phyloP scores from a whole-genome alignment of 2,797 vertebrate genomes.

The Enteromius afrohamiltoni region DNA sequence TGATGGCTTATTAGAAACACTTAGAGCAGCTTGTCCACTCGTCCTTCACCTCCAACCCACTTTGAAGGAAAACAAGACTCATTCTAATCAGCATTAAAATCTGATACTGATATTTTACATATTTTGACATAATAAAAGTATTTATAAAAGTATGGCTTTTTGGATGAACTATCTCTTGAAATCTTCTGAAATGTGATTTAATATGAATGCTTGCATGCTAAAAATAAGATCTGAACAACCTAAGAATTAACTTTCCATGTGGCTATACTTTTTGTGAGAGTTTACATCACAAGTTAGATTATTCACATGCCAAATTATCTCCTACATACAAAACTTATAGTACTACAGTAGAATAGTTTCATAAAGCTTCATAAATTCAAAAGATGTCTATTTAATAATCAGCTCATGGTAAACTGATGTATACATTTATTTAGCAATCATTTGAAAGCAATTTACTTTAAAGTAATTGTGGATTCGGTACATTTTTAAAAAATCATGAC shows the following conservation, averaged over 20 bases:
- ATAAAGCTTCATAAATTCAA: not conserved
- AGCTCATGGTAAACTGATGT: not conserved
- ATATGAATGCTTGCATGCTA: not conserved
- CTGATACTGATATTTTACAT: not conserved
- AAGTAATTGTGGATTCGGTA: not conserved
- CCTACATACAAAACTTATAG: not conserved
- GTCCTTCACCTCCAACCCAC: not conserved
- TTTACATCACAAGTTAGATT: not conserved
- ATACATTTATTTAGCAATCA: not conserved
- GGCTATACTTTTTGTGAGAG: not conserved
- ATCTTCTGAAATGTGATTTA: not conserved
- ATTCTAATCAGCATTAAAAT: not conserved
- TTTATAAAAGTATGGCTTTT: not conserved
- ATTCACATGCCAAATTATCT: not conserved
- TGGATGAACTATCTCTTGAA: not conserved
- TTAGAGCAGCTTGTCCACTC: not conserved
- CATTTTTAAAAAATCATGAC: not conserved
- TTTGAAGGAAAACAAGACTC: not conserved
- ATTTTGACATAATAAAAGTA: not conserved
- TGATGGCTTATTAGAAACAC: not conserved
- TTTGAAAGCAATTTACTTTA: not conserved
- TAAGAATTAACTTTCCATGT: not conserved
- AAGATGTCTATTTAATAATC: not conserved
- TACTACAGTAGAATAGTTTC: not conserved
- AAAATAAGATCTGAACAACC: not conserved